phyloP scores from a whole-genome alignment of 2,113 vertebrate genomes.

The Colossoma macropomum region DNA sequence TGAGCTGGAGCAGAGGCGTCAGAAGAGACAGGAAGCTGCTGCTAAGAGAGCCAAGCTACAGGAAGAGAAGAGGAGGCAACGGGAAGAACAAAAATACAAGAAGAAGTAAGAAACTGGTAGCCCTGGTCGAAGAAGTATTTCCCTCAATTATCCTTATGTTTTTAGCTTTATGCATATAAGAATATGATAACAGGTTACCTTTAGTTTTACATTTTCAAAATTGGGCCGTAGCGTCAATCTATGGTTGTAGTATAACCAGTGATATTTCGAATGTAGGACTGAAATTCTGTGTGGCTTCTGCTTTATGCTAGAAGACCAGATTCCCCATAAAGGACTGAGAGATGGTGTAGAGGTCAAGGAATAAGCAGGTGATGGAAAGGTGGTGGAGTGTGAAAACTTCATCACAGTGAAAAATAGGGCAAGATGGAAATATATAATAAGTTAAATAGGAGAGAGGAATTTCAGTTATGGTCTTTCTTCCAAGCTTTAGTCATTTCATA shows the following conservation, averaged over 20 bases:
- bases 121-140: neutral
- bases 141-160: neutral
- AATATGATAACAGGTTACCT: neutral
- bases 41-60: constrained; percentile 83
- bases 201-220: neutral
- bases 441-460: neutral
- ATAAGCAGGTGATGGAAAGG: no score
- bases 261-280: neutral
- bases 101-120: constrained; percentile 79
- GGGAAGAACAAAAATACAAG: constrained; percentile 80
- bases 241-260: no score
- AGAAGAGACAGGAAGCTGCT: constrained; percentile 79
- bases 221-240: no score
- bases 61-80: constrained; percentile 77
- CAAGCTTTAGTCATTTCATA: neutral
- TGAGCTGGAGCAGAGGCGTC: constrained; percentile 79
- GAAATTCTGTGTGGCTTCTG: no score
- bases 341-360: no score
- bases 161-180: neutral
- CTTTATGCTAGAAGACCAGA: no score
- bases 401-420: neutral
- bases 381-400: no score
- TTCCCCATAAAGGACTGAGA: neutral
- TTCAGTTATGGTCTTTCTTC: neutral
- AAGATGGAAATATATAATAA: neutral